A percentile compares a stretch with the other conserved stretches of the same genome.
Conservation (phyloP, 2,888 invertebrate species). For the Ryuthela nishihirai region DNA sequence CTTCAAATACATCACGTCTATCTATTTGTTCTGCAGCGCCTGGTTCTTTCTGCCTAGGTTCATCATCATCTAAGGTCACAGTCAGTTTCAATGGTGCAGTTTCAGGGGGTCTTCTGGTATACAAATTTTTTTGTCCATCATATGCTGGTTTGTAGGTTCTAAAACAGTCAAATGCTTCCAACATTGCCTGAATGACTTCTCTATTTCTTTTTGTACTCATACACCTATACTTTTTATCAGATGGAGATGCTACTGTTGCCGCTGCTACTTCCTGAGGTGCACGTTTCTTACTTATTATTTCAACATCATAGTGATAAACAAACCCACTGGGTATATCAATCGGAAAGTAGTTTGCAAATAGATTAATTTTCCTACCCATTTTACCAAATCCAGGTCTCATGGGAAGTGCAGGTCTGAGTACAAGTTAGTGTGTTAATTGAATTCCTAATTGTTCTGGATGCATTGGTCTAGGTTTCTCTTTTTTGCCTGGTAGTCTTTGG, state of each 20-base stretch:
- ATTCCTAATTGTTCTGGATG: constrained; percentile 20
- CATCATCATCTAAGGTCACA: constrained; percentile 1
- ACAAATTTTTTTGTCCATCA: constrained; percentile 57
- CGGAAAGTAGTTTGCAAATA: constrained; percentile 56
- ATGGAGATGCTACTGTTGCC: too few relatives aligned
- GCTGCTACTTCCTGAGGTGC: constrained; percentile 43
- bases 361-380: constrained; percentile 15
- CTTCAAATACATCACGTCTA: constrained; percentile 9
- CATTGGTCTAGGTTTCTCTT: background rate
- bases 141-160: constrained; percentile 55
- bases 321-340: constrained; percentile 55
- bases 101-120: constrained; percentile 54
- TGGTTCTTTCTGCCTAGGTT: constrained; percentile 1
- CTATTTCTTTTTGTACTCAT: constrained; percentile 52
- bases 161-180: constrained; percentile 50
- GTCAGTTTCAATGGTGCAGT: constrained; percentile 42
- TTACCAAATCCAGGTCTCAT: constrained; percentile 10
- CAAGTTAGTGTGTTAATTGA: constrained; percentile 6
- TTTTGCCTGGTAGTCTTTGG: background rate
- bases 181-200: constrained; percentile 54
- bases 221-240: constrained; percentile 19
- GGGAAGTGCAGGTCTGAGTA: background rate
- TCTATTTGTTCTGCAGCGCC: constrained; percentile 6
- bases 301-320: constrained; percentile 57
- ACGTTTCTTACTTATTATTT: constrained; percentile 45